Conservation (phyloP, 2,113 vertebrate genomes). For the Phrynocephalus versicolor region DNA sequence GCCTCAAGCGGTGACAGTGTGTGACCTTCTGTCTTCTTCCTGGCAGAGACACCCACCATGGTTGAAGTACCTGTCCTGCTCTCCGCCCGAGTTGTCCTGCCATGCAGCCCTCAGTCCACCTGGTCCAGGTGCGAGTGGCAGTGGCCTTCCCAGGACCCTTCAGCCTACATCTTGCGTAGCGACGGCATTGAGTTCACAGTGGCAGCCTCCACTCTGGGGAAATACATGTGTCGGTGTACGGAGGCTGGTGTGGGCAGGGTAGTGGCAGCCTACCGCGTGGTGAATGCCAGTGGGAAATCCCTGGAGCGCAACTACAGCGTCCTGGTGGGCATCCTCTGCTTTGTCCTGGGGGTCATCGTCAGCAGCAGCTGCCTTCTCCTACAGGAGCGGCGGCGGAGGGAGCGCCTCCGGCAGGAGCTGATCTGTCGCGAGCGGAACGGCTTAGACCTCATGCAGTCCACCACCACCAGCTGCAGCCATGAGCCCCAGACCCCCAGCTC, state of each 20-base stretch:
- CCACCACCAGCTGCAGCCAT: slow-evolving; percentile 71
- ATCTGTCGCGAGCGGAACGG: slow-evolving; percentile 66
- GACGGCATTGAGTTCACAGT: slow-evolving; percentile 81
- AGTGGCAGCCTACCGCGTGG: slow-evolving; percentile 79
- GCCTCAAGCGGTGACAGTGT: neutral
- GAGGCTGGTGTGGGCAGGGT: slow-evolving; percentile 76
- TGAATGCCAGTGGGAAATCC: slow-evolving; percentile 49
- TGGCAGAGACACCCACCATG: slow-evolving; percentile 49
- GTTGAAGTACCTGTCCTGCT: slow-evolving; percentile 58
- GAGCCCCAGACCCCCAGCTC: slow-evolving; percentile 83
- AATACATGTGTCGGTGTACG: slow-evolving; percentile 80
- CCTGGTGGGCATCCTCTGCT: slow-evolving; percentile 66
- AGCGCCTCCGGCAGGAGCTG: slow-evolving; percentile 67
- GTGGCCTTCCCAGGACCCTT: slow-evolving; percentile 67
- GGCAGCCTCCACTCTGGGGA: slow-evolving; percentile 72
- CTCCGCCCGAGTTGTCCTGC: slow-evolving; percentile 59
- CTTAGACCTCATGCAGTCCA: slow-evolving; percentile 61
- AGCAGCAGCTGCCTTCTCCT: slow-evolving; percentile 58
- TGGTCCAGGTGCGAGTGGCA: slow-evolving; percentile 81
- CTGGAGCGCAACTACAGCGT: slow-evolving; percentile 60
- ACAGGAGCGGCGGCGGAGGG: slow-evolving; percentile 72
- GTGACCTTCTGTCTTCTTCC: neutral
- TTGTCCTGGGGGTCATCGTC: slow-evolving; percentile 69
- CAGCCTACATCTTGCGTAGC: slow-evolving; percentile 69
- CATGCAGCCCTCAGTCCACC: slow-evolving; percentile 79